Evolutionary conservation across 2,797 vertebrate species (phyloP).

Genomic region (Eurystomus glaucurus): DNA sequence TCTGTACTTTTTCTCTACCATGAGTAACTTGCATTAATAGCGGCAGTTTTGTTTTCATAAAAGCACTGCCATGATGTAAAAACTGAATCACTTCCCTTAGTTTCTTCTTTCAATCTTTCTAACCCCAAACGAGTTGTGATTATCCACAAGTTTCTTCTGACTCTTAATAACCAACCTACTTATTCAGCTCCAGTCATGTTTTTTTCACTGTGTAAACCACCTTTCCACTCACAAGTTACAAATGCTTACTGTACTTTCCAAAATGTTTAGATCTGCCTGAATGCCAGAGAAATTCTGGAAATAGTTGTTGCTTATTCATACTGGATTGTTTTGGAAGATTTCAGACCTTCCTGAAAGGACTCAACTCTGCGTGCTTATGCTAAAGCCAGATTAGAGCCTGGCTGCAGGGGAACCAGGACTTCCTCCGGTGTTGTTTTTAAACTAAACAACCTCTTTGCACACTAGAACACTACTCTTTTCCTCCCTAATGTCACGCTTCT

Average conservation of each 20-base stretch:
- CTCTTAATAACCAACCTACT: background rate
- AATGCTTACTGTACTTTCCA: background rate
- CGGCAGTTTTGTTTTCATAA: constrained; percentile 7
- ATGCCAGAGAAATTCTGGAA: background rate
- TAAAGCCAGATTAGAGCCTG: background rate
- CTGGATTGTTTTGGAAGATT: constrained; percentile 12
- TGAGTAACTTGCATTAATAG: background rate
- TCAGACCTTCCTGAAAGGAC: constrained; percentile 12
- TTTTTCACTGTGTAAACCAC: background rate
- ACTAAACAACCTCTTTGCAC: background rate
- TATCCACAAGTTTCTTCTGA: background rate
- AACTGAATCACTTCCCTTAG: constrained; percentile 14
- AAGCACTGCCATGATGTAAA: background rate
- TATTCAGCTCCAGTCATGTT: rapidly evolving
- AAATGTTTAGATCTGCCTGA: background rate
- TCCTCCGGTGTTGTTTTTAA: background rate
- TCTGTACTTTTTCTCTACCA: background rate
- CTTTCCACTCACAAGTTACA: background rate
- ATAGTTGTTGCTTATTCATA: background rate
- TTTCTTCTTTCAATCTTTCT: background rate
- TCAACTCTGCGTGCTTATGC: background rate
- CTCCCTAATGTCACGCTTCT: background rate
- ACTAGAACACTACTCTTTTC: background rate
- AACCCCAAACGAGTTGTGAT: background rate
- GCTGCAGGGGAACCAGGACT: constrained; percentile 1